phyloP scores from a whole-genome alignment of 2,113 vertebrate species.

The Chinchilla lanigera region DNA sequence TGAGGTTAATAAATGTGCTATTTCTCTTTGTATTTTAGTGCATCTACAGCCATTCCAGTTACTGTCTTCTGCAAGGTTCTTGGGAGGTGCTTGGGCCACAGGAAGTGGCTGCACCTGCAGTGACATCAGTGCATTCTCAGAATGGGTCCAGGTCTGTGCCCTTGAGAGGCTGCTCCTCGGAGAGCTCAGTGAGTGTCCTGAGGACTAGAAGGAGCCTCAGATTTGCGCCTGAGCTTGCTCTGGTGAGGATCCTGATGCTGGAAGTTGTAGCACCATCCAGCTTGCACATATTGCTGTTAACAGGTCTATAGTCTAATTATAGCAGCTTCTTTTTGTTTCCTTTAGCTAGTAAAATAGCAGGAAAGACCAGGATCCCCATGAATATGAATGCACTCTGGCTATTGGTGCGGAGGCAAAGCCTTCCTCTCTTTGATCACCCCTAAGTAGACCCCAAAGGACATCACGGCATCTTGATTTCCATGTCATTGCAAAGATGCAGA shows the following conservation, averaged over 20 bases:
- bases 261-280: not conserved
- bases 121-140: not conserved
- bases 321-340: not conserved
- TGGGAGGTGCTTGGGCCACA: rapidly evolving
- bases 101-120: not conserved
- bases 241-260: not conserved
- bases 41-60: not conserved
- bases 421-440: not conserved
- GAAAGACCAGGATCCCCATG: not conserved
- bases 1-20: not conserved
- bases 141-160: not conserved
- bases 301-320: rapidly evolving
- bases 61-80: not conserved
- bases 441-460: not conserved
- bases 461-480: not conserved
- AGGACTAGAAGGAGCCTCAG: not conserved
- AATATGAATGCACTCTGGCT: not conserved
- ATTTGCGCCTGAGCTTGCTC: not conserved
- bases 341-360: not conserved
- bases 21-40: not conserved
- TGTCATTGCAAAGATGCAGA: not conserved
- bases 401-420: rapidly evolving
- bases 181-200: not conserved
- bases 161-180: not conserved
- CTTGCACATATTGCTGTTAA: not conserved